A percentile compares a stretch with the other conserved stretches of the same genome.
These are phyloP conservation scores for Trachythela sp. DNA, from an alignment of 64 coral and sea anemone genomes.

Conservation along the genomic window DNA sequence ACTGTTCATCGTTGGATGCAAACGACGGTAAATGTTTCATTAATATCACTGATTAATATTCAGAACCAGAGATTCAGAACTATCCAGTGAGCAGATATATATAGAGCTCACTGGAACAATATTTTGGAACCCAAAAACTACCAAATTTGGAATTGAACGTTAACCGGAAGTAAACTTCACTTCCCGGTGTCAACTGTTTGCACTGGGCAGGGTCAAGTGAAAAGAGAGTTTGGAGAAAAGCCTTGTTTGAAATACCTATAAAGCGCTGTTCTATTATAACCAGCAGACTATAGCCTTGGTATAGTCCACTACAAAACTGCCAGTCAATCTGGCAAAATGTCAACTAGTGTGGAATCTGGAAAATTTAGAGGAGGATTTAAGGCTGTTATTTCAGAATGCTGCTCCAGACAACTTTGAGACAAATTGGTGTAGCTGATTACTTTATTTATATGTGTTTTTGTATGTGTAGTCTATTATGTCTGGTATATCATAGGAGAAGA, in stretches of 20 bases:
- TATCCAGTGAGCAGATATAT: too few relatives aligned
- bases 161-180: background rate
- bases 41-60: too few relatives aligned
- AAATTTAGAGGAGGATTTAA: background rate
- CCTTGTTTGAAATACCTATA: background rate
- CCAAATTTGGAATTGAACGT: background rate
- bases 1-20: too few relatives aligned
- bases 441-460: background rate
- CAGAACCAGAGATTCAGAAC: too few relatives aligned
- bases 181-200: background rate
- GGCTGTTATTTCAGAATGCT: background rate
- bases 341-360: background rate
- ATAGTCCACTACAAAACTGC: background rate
- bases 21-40: too few relatives aligned
- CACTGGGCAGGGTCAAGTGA: background rate
- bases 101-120: too few relatives aligned
- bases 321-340: background rate
- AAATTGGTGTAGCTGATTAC: background rate
- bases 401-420: slow-evolving; percentile 15
- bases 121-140: background rate
- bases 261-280: background rate
- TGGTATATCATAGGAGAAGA: background rate
- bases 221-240: background rate
- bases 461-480: background rate
- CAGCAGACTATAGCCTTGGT: background rate